A percentile compares a stretch with the other conserved stretches of the same genome.
These are phyloP conservation scores for Pteronotus mesoamericanus DNA, from an alignment of 2,797 vertebrate genomes.

Conservation along the genomic window DNA sequence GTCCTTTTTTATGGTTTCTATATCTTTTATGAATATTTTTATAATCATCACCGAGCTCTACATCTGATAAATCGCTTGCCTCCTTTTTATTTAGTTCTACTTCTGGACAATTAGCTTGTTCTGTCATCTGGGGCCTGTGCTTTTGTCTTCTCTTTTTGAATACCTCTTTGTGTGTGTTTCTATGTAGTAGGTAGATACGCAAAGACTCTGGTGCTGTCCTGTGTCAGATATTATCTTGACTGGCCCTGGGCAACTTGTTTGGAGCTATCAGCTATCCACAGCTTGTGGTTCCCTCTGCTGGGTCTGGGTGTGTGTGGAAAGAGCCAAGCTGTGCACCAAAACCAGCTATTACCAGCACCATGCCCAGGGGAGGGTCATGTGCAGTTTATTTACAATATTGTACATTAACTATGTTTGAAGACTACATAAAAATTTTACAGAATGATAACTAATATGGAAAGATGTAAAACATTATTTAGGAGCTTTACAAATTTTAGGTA, in stretches of 20 bases:
- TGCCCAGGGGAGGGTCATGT: no score
- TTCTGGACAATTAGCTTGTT: neutral
- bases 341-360: no score
- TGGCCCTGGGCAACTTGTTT: no score
- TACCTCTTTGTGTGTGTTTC: neutral
- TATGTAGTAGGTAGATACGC: neutral
- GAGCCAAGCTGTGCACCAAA: no score
- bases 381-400: constrained; percentile 62
- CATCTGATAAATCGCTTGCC: neutral
- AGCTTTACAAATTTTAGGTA: constrained; percentile 5
- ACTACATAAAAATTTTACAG: constrained; percentile 41
- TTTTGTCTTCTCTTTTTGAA: neutral
- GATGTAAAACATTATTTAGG: constrained; percentile 11
- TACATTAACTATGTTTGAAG: constrained; percentile 37
- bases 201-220: no score
- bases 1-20: neutral
- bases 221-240: no score
- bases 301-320: no score
- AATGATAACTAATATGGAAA: neutral
- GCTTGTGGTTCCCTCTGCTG: no score
- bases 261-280: no score
- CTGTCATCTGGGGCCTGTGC: neutral
- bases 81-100: neutral
- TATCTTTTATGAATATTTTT: neutral
- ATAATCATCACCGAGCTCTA: neutral